phyloP scores from a whole-genome alignment of 1,140 invertebrate species.

The Dinoponera quadriceps region DNA sequence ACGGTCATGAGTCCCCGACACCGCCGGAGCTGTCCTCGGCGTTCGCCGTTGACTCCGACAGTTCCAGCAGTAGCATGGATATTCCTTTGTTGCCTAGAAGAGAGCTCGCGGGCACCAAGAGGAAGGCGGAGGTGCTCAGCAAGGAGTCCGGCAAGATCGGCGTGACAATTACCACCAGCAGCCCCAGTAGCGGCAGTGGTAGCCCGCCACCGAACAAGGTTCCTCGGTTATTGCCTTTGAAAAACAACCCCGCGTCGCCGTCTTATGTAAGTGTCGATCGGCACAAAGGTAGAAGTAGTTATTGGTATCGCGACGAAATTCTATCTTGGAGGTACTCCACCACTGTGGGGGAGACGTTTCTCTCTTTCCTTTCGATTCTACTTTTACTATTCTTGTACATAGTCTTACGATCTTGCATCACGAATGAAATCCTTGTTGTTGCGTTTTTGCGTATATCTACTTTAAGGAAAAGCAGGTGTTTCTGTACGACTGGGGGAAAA shows the following conservation, averaged over 20 bases:
- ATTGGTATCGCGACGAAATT: neutral
- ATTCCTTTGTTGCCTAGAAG: slow-evolving; percentile 84
- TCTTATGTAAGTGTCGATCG: slow-evolving; percentile 77
- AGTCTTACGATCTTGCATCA: too few species aligned
- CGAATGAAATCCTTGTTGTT: too few species aligned
- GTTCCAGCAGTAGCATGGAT: slow-evolving; percentile 86
- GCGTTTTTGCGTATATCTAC: too few species aligned
- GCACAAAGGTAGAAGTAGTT: neutral
- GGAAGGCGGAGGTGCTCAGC: slow-evolving; percentile 93
- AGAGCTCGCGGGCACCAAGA: slow-evolving; percentile 89
- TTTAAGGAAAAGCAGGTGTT: too few species aligned
- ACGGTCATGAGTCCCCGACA: slow-evolving; percentile 81
- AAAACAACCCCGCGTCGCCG: slow-evolving; percentile 79
- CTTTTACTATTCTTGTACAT: neutral
- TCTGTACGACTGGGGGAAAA: too few species aligned
- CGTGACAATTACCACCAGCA: slow-evolving; percentile 93
- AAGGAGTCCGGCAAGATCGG: slow-evolving; percentile 95
- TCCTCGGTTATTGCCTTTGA: slow-evolving; percentile 82
- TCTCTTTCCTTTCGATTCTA: too few species aligned
- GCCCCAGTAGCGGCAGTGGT: slow-evolving; percentile 87
- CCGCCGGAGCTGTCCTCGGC: slow-evolving; percentile 79
- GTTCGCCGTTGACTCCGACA: slow-evolving; percentile 87
- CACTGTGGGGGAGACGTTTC: too few species aligned
- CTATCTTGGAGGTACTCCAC: neutral
- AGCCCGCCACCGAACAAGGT: slow-evolving; percentile 87